Evolutionary conservation across 2,113 vertebrate genomes (phyloP).

Genomic region (Machaerirhynchus nigripectus): DNA sequence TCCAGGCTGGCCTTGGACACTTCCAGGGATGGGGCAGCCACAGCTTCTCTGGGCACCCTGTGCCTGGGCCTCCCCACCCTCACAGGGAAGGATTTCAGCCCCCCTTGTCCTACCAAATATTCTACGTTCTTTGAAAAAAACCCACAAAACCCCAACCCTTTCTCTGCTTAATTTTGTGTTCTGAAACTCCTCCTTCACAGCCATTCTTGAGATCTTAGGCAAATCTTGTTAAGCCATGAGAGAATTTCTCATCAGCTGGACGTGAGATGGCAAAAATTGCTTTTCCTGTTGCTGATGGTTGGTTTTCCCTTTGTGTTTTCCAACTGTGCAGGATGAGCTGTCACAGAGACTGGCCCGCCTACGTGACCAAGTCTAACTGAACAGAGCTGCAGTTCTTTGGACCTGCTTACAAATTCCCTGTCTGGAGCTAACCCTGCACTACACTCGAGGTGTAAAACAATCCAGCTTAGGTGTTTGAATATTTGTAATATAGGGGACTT

Average conservation of each 20-base stretch:
- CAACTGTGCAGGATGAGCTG: conserved; percentile 84
- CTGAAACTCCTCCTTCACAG: neutral
- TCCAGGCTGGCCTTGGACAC: neutral
- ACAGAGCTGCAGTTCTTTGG: neutral
- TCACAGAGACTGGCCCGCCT: conserved; percentile 92
- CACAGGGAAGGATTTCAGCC: neutral
- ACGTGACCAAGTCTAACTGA: conserved; percentile 85
- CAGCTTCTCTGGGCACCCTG: neutral
- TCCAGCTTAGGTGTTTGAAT: conserved; percentile 2
- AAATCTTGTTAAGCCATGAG: neutral
- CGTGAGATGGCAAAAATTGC: neutral
- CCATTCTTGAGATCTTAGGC: neutral
- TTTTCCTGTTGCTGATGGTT: neutral
- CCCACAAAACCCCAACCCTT: neutral
- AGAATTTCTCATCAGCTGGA: neutral
- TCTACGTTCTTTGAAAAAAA: neutral
- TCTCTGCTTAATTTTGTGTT: neutral
- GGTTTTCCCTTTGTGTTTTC: neutral
- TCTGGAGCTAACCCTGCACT: conserved; percentile 11
- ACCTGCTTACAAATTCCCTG: neutral
- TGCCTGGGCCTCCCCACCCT: neutral
- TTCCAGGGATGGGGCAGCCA: neutral
- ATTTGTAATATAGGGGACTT: conserved; percentile 19
- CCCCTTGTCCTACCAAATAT: neutral
- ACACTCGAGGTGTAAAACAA: neutral